Percentiles rank a stretch among this genome's conserved stretches.
Evolutionary conservation across 2,888 invertebrate genomes (phyloP).

Genomic region (Chydorus sphaericus): DNA sequence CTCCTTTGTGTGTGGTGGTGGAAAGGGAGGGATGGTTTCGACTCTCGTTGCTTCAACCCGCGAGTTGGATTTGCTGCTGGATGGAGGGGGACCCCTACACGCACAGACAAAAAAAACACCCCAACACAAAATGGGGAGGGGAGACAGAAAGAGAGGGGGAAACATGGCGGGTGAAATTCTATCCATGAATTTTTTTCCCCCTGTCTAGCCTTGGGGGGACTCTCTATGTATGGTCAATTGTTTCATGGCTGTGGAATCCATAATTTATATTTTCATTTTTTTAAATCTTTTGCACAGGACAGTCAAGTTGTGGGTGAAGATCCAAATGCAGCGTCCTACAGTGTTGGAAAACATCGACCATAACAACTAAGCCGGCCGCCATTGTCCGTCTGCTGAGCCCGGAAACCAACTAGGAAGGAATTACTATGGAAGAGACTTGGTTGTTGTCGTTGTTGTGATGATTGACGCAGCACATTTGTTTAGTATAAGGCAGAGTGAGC

Average conservation of each 20-base stretch:
- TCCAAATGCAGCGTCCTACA: background rate
- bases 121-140: background rate
- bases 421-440: too few relatives aligned
- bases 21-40: background rate
- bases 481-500: background rate
- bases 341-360: background rate
- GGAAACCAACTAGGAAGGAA: background rate
- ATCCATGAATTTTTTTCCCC: background rate
- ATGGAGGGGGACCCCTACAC: slow-evolving; percentile 4
- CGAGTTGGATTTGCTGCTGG: background rate
- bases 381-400: background rate
- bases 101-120: slow-evolving; percentile 5
- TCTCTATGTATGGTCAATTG: slow-evolving; percentile 3
- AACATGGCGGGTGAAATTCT: slow-evolving; percentile 8
- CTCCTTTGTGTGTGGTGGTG: slow-evolving; percentile 5
- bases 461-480: too few relatives aligned
- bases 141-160: background rate
- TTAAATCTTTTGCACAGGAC: background rate
- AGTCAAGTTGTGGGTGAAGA: background rate
- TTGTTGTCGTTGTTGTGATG: too few relatives aligned
- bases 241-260: background rate
- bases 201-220: background rate
- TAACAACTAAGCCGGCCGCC: background rate
- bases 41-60: too few relatives aligned
- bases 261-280: background rate